Base-by-base conservation (phyloP, 2,797 vertebrate species). In the Philypnodon macrostomus region DNA sequence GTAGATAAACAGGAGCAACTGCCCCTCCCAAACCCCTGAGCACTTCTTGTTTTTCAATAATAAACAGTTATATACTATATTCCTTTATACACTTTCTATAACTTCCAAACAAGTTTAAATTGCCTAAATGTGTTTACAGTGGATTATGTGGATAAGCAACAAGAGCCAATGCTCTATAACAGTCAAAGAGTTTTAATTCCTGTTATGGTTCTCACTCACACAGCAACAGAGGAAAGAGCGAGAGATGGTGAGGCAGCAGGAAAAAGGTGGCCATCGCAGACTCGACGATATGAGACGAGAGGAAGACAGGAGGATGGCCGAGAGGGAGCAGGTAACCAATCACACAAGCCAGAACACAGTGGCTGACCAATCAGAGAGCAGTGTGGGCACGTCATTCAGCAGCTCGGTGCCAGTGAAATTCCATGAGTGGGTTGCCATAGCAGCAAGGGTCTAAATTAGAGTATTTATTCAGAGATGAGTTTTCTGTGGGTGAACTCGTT, bases 171-270 rank as follows among this genome's bases (percentile, higher is more conserved):
- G n/a, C n/a, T n/a, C n/a, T n/a, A n/a, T n/a, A n/a, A n/a, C n/a
- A n/a, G n/a, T n/a, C n/a, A n/a, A n/a, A n/a, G n/a, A n/a, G n/a
- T n/a, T n/a, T n/a, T n/a, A n/a, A n/a, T 53, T 55, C 58, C 56
- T 77, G 64, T 77, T 73, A 46, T 61, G 60, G 46, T 41, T 70
- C 47, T 75, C 67, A 79, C 79, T 63, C 74, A 81, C 78, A 66
- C 85, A 97, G 94, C 94, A 96, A 92, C 94, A 97, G 83, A 90
- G 93, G 58, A 92, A 94, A 30, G 93, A 95, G 75, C 88, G 93
- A 18, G 94, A 95, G 72, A 92, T 95, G 84, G 89, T 92, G 80
- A 93, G 93, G 84, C 92, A 93, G 85, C 94, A 96, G 75, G 94
- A 95, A 75, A 96, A 96, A 70, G 93, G 93, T 78, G 92, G 93